Base-by-base conservation (phyloP, 2,113 vertebrate genomes). In the Micronisus gabar region DNA sequence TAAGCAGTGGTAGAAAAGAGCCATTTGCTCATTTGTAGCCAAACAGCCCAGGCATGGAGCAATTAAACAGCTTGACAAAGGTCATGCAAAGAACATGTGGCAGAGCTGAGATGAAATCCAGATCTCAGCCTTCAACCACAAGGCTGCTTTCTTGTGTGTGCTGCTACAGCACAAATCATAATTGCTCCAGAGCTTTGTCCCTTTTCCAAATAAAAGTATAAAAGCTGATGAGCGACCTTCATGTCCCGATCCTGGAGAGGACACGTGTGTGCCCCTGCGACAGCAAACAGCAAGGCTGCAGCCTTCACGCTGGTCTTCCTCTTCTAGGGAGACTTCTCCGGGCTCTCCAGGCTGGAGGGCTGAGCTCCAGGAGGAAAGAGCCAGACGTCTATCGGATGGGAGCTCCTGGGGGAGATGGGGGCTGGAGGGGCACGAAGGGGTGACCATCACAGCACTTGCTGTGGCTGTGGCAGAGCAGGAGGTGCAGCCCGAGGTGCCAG, bases 261-360 rank as follows among this genome's bases (percentile, higher is more conserved):
- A 15, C 48, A 34, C 8, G 0, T 10, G 43, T 1, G 6, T 50
- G 53, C 2, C 25, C n/a, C 18, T 36, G 70, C 0, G 11, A 36
- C 36, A 38, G 70, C 19, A 17, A 55, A 66, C 9, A 11, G 67
- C 50, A 26, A 34, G 17, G 48, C 55, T 58, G 22, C 27, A 80
- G 67, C 62, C 52, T 30, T 40, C 21, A 16, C 1, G 1, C 25
- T 58, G 41, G 3, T 40, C 15, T 85, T 23, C 23, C 10, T 55
- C 40, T n/a, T 21, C 68, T 67, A 59, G 38, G 13, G 12, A 11
- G 34, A 38, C 15, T 30, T 56, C 36, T 80, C 29, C 2, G 2
- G 13, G 38, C 9, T 66, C 23, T 50, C 23, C 66, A 52, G 48
- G 25, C 36, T 12, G 47, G 23, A 63, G 30, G 20, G 38, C 52